A percentile compares a stretch with the other conserved stretches of the same genome.
Conservation (phyloP, 2,888 invertebrate genomes). For the Anthoptus insignis region DNA sequence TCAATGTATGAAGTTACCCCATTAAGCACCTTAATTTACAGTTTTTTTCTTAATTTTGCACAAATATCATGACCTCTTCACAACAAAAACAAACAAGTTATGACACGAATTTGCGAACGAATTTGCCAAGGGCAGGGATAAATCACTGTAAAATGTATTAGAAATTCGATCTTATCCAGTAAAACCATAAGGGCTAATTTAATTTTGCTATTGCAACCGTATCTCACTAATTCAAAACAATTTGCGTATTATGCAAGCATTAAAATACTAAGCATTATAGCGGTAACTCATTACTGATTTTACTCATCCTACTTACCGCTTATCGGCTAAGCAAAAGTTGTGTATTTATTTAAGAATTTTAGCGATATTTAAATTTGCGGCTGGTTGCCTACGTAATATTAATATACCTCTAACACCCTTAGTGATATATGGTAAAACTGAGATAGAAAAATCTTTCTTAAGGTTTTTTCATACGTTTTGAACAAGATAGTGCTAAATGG, state of each 20-base stretch:
- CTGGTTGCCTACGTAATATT: no score
- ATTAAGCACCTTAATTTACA: conserved; percentile 26
- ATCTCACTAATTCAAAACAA: conserved; percentile 29
- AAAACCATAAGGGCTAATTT: conserved; percentile 24
- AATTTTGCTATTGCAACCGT: conserved; percentile 25
- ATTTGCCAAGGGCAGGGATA: conserved; percentile 27
- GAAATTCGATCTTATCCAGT: conserved; percentile 27
- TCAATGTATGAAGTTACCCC: conserved; percentile 23
- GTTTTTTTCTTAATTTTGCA: conserved; percentile 23
- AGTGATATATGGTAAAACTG: conserved; percentile 28
- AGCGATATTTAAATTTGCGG: no score
- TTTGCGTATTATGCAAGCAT: conserved; percentile 30
- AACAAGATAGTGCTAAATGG: conserved; percentile 27
- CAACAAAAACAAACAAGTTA: conserved; percentile 29
- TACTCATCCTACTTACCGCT: no score
- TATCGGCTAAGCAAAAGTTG: no score
- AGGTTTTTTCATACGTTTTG: conserved; percentile 28
- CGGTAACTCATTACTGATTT: no score
- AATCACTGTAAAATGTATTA: conserved; percentile 29
- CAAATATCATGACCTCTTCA: conserved; percentile 25
- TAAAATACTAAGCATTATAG: no score
- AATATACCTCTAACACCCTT: conserved; percentile 25
- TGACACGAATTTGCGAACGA: conserved; percentile 28
- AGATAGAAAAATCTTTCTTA: conserved; percentile 28
- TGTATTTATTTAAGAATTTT: no score